Evolutionary conservation across 2,797 vertebrate genomes (phyloP), one percentile per base, ranked within the genome.

Genomic region (Danio aesculapii): DNA sequence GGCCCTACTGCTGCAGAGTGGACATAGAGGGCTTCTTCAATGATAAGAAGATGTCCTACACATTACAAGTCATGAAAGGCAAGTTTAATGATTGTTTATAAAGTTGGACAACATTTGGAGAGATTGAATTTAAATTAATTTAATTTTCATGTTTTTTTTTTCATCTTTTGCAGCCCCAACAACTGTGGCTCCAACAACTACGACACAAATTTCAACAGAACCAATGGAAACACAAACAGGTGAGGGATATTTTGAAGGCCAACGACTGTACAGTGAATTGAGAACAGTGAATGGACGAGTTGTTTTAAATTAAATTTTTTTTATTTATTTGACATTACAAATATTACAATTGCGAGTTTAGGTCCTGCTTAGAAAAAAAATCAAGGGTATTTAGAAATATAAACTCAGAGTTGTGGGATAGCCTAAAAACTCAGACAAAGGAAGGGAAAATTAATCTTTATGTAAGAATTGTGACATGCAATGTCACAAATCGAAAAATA

Each of bases 21-120:
- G 91, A 94, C 84, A 86, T 95, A 1, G 88, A 94, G 21, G 94
- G 94, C 3, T 84, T 92, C 87, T 95, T 95, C 79, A 95, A 95
- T 16, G 94, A 95, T 89, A 93, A 94, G 87, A 95, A 94, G 79
- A 78, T 93, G 46, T 88, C 91, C 80, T 92, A 94, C 89, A 94
- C 92, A 68, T 84, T 95, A 81, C 87, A 86, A n/a, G 93, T 95
- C 50, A 84, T 91, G 55, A 92, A 88, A 94, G 92, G 94, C 91
- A 87, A 83, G 90, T 80, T 71, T 7, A 16, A 16, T 47, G 14
- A 8, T 8, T 21, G 13, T 16, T 64, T 66, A 55, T 57, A 17
- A 63, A 75, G 39, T 9, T 53, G 21, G 14, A 61, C 9, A 11
- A 11, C 7, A 19, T 58, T 39, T 41, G 46, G 8, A 39, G 6